Evolutionary conservation across 2,797 vertebrate genomes (phyloP), one percentile per base, ranked within the genome.

Genomic region (Sebastes minor): DNA sequence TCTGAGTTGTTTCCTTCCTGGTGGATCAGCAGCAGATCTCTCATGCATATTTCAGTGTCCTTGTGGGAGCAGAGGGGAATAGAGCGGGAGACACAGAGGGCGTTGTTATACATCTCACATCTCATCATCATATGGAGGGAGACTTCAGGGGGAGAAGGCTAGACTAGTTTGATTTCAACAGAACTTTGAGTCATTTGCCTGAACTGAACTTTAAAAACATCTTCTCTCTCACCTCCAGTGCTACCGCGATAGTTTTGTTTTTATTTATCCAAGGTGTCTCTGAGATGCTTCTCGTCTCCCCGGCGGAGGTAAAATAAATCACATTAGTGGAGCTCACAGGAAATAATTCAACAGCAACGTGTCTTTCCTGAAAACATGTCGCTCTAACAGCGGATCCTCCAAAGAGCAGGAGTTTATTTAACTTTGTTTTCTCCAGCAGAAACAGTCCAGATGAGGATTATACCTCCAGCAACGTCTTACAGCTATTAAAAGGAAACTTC

Each of bases 11-110:
- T 25, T 20, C 62, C 20, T 30, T 69, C 27, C 57, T 66, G 6
- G 42, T 72, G 78, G 86, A 94, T 90, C 85, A 89, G 75, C 70
- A 63, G 52, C 67, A 52, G 55, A 71, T 62, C 73, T 69, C 82
- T 89, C 82, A 91, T 94, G 80, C 88, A 92, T 93, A 81, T 91
- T 91, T 90, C 83, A 90, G 76, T n/a, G 82, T 85, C 86, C 81
- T 88, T 86, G 83, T 68, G 65, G 55, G 42, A 85, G 79, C 35
- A 75, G 78, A 89, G 32, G 67, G 49, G 56, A 63, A 67, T n/a
- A 20, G 71, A 49, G 6, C 46, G 25, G 46, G 49, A 14, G 9
- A 66, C 18, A 27, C 35, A 14, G 30, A 64, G 56, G 78, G 35
- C 13, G 13, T 85, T 80, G 83, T 84, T 78, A 74, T 23, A 89